These are phyloP conservation scores for Trichogramma pretiosum DNA, from an alignment of 1,140 invertebrate genomes.

Conservation along the genomic window DNA sequence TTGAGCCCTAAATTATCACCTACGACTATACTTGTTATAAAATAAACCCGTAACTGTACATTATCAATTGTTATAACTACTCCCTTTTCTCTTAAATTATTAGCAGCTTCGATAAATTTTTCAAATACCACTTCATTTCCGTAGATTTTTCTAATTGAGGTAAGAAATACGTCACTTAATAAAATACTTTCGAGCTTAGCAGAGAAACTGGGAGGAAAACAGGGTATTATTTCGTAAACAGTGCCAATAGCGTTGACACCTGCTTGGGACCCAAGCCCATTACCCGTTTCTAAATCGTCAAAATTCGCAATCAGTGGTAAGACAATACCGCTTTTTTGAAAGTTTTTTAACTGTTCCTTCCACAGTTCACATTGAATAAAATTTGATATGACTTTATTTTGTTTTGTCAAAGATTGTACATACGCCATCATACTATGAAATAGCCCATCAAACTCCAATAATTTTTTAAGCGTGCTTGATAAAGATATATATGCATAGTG, in stretches of 20 bases:
- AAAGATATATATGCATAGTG: background rate
- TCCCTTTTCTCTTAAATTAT: constrained; percentile 14
- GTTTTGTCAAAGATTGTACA: background rate
- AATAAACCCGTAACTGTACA: no score
- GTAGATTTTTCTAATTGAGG: constrained; percentile 21
- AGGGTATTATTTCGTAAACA: constrained; percentile 22
- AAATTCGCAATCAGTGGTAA: constrained; percentile 9
- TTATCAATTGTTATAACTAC: constrained; percentile 7
- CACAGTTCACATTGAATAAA: constrained; percentile 4
- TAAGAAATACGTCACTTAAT: constrained; percentile 16
- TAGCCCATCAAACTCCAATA: no score
- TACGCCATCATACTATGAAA: background rate
- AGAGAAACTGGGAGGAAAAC: constrained; percentile 20
- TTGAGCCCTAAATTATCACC: no score
- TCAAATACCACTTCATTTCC: constrained; percentile 36
- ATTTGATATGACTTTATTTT: background rate
- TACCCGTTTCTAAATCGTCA: constrained; percentile 16
- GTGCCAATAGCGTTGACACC: constrained; percentile 13
- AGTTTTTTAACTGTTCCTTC: background rate
- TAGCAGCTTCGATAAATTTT: constrained; percentile 5
- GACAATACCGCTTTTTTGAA: background rate
- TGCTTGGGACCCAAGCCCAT: constrained; percentile 8
- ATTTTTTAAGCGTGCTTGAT: background rate
- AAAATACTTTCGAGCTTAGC: constrained; percentile 19
- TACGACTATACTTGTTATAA: no score